Base-by-base conservation (phyloP, 2,113 vertebrate genomes). In the Epinephelus fuscoguttatus region DNA sequence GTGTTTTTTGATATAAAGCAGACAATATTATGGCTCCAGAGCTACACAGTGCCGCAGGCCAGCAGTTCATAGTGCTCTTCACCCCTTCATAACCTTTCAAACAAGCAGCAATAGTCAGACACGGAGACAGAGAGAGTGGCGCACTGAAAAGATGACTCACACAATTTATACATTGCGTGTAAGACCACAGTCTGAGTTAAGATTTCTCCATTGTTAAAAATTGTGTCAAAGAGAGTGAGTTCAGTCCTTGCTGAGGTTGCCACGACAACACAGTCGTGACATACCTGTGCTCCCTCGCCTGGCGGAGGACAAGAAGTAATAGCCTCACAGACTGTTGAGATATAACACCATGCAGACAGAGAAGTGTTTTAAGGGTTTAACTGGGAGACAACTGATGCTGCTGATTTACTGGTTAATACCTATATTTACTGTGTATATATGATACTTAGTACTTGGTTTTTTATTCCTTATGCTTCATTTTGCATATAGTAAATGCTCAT, bases 201-300 rank as follows among this genome's bases (percentile, higher is more conserved):
- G 37, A 60, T 37, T 64, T 74, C 75, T 78, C 62, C 56, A 66
- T 83, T 87, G 79, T 87, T 73, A 70, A 85, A 37, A 85, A 79
- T 84, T 53, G 45, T 61, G n/a, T 70, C 56, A 82, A 73, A 71
- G 62, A 33, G 50, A 63, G 30, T 2, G 55, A 80, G 62, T 84
- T 82, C 45, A 76, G 61, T 49, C 49, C 64, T 79, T 27, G 9
- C 47, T 70, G 33, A 50, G 62, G 91, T 93, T 91, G 87, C 85
- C 88, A 90, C 21, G 84, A 90, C 90, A 91, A 90, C 92, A 45
- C 63, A 79, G 81, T 86, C 45, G 64, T 85, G 81, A 84, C 78
- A 88, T 86, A 83, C 78, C 78, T 81, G 78, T 50, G 75, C 67
- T 86, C 40, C 11, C 19, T 45, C 62, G 63, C 33, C 82, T 79